These are phyloP conservation scores for Oopsacas minuta DNA, from an alignment of 37 sponge, comb jelly and placozoan genomes.

Conservation along the genomic window DNA sequence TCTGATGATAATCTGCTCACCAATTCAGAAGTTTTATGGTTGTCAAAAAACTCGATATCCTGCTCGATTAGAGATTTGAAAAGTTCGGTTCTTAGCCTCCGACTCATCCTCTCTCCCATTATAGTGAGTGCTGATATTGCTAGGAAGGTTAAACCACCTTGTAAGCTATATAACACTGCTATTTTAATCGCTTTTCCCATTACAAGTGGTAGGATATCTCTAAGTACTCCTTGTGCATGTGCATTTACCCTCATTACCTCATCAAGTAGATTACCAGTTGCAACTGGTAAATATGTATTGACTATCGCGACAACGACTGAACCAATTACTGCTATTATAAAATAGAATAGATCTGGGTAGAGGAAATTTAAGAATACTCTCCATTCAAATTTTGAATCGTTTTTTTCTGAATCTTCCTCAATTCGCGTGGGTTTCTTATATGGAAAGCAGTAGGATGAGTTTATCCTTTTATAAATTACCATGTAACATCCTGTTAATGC, in stretches of 20 bases:
- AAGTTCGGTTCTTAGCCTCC: slow-evolving; percentile 47
- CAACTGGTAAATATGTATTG: background rate
- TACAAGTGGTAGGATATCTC: background rate
- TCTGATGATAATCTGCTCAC: slow-evolving; percentile 77
- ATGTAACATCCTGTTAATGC: background rate
- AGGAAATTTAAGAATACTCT: background rate
- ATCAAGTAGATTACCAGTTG: background rate
- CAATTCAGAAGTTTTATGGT: slow-evolving; percentile 72
- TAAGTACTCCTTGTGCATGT: background rate
- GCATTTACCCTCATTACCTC: background rate
- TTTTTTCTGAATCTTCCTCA: background rate
- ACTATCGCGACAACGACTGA: background rate
- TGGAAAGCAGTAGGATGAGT: background rate
- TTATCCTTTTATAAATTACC: background rate
- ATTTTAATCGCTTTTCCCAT: background rate
- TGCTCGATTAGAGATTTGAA: slow-evolving; percentile 58
- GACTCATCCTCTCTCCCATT: slow-evolving; percentile 57
- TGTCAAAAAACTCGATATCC: slow-evolving; percentile 77
- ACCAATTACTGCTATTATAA: background rate
- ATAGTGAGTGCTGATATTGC: slow-evolving; percentile 61
- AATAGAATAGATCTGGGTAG: slow-evolving; percentile 7
- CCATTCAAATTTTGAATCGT: background rate
- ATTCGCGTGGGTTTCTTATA: background rate
- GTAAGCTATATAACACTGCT: background rate
- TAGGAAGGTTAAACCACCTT: slow-evolving; percentile 52